Base-by-base conservation (phyloP, 2,797 vertebrate genomes). In the Chloroceryle inda region DNA sequence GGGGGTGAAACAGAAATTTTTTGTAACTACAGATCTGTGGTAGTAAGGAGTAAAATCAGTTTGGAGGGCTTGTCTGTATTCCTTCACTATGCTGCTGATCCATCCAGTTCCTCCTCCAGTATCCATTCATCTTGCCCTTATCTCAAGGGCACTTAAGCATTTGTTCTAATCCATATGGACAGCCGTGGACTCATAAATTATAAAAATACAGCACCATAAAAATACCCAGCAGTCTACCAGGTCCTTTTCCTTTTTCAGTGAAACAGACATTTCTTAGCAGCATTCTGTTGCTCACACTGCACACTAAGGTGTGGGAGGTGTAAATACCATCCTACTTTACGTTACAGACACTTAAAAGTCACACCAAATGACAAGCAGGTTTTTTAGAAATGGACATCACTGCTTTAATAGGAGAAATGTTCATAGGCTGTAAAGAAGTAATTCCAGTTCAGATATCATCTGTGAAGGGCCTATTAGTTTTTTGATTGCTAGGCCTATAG, bases 361-460 rank as follows among this genome's bases (percentile, higher is more conserved):
- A 16, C 71, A 42, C 26, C 11, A 69, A 76, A 83, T 83, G 58
- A 45, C 71, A 82, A 56, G 40, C 3, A 13, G 9, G 3, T n/a
- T 91, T 64, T 83, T 85, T 88, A 13, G 56, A 64, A 82, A 21
- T 61, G 72, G 79, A 40, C 73, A 61, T 80, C 29, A 3, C 11
- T 80, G 58, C 62, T 95, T 91, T 69, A 73, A 52, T 69, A 59
- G 31, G 45, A 95, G 82, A 74, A 85, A 85, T n/a, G 56, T 69
- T 78, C 74, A 13, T 35, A 44, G 75, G 59, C 63, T 85, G 5
- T 62, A 73, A 81, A 88, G 64, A 76, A 96, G 88, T 93, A 92
- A 95, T 97, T 95, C 77, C 71, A 78, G 69, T 44, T 92, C 69
- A 84, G 90, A 88, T 95, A 75, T 56, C 84, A 90, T 96, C 94